phyloP scores from a whole-genome alignment of 2,888 invertebrate genomes.

The Blastobasis adustella region DNA sequence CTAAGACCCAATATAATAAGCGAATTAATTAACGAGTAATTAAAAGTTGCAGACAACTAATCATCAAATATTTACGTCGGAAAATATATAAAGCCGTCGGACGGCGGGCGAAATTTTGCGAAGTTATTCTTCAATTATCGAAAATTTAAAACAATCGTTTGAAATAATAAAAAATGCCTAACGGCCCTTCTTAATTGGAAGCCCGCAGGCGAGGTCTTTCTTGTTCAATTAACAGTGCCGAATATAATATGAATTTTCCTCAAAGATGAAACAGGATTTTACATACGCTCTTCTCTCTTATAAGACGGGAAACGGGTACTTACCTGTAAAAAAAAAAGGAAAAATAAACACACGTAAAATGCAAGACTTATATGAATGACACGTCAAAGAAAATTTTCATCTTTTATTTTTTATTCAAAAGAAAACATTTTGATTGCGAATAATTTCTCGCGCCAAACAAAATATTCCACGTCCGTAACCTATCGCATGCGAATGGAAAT shows the following conservation, averaged over 20 bases:
- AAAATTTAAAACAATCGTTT: slow-evolving; percentile 6
- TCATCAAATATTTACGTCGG: background rate
- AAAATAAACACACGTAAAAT: slow-evolving; percentile 2
- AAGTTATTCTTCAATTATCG: slow-evolving; percentile 12
- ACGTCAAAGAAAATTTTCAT: too few species aligned
- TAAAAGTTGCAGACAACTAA: slow-evolving; percentile 23
- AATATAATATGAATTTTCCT: too few species aligned
- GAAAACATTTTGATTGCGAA: too few species aligned
- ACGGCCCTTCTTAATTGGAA: slow-evolving; percentile 15
- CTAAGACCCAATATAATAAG: slow-evolving; percentile 12
- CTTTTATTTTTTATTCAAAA: too few species aligned
- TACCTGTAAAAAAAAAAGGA: slow-evolving; percentile 45
- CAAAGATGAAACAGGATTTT: slow-evolving; percentile 2
- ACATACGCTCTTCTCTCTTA: slow-evolving; percentile 5
- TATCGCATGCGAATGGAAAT: background rate
- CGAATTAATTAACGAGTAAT: slow-evolving; percentile 32
- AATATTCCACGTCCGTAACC: too few species aligned
- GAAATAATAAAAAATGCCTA: slow-evolving; percentile 5
- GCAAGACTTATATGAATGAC: background rate
- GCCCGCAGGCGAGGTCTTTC: slow-evolving; percentile 6
- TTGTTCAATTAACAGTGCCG: too few species aligned
- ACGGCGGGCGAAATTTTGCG: background rate
- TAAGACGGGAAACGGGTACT: slow-evolving; percentile 26
- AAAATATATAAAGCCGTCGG: background rate
- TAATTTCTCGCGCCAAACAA: too few species aligned